Evolutionary conservation across 2,113 vertebrate species (phyloP).

Genomic region (Upupa epops): DNA sequence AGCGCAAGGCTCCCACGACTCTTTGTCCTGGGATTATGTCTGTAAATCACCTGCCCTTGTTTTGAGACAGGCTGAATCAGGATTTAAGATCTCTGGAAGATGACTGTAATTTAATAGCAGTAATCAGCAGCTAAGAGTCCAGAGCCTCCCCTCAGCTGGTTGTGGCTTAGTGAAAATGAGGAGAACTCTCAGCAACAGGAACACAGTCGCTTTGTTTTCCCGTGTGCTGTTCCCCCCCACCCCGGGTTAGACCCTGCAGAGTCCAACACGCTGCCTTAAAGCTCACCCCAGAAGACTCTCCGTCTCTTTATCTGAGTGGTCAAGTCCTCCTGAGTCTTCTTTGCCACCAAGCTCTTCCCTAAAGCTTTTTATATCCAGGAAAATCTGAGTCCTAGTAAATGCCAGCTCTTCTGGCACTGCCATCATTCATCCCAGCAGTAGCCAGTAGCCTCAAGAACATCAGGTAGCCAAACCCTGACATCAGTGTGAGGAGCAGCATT

Average conservation of each 20-base stretch:
- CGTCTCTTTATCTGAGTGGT: neutral
- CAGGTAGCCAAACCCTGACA: neutral
- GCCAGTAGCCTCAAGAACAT: neutral
- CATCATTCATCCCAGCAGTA: neutral
- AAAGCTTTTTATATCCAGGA: neutral
- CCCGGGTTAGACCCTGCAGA: neutral
- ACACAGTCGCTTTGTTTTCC: neutral
- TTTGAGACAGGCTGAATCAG: neutral
- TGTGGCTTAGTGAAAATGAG: neutral
- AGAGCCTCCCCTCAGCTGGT: neutral
- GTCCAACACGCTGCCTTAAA: neutral
- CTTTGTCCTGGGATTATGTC: neutral
- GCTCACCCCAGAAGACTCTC: neutral
- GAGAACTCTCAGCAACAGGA: neutral
- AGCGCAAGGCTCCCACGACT: neutral
- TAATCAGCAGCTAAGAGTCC: neutral
- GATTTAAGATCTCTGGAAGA: neutral
- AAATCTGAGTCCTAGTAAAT: neutral
- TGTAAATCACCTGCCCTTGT: neutral
- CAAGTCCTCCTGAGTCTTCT: neutral
- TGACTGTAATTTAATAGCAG: neutral
- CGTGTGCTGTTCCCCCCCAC: accelerated
- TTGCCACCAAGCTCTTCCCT: neutral
- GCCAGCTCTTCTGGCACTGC: neutral
- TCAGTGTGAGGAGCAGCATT: neutral